Evolutionary conservation across 2,888 invertebrate genomes (phyloP), one percentile per base, ranked within the genome.

Genomic region (Rhaphigaster nebulosa): DNA sequence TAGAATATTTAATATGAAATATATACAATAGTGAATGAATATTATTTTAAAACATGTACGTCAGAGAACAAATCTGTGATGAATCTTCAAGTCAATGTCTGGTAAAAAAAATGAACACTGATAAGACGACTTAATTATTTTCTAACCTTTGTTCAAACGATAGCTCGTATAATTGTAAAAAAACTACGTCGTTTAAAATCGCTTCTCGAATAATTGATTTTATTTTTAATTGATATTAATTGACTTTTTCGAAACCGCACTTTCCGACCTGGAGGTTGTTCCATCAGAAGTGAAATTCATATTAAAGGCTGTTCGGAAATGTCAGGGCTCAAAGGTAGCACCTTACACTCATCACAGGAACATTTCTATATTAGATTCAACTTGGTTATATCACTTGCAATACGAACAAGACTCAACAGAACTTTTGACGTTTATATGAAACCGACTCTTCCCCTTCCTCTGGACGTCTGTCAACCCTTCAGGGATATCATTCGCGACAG

Each of bases 381-480:
- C 89, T 89, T 89, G 89, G 60, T 89, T 89, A 89, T 89, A 89
- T 89, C 89, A 89, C 65, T 65, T 89, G 54, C 88, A 20, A 56
- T 88, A 88, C 88, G 88, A 88, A 89, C 65, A 89, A 56, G 89
- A 56, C 89, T 65, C 89, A 56, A 89, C 89, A 91, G 90, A 91
- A 91, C 91, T 92, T 92, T 92, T 92, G 92, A 92, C 92, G 91
- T 92, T 92, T 92, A 92, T 92, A 92, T 92, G 92, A 92, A 91
- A 91, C 90, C 90, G 60, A 41, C 41, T 65, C 89, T 56, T 54
- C 88, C 54, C 56, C 38, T 38, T 29, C 52, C 23, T 23, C 54
- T 60, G 89, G 41, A 60, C 60, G 89, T 89, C 89, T 89, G 56
- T 89, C 89, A 89, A 89, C 89, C 70, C 89, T 41, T 60, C 41